Evolutionary conservation across 2,797 vertebrate species (phyloP).

Genomic region (Paguma larvata): DNA sequence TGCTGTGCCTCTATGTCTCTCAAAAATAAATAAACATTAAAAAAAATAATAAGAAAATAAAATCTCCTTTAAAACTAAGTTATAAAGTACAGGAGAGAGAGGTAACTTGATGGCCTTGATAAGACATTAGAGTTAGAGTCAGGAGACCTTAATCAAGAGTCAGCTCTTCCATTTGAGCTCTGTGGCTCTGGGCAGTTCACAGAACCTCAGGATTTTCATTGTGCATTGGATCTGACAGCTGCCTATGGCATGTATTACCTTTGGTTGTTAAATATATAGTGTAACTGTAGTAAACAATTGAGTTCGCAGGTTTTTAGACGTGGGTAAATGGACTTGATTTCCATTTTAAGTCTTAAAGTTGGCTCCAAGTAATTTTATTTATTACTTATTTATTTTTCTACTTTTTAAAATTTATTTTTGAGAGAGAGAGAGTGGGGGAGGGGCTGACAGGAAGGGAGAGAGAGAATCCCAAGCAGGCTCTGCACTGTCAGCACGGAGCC

Average conservation of each 20-base stretch:
- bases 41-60: too few species aligned
- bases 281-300: background rate
- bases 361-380: background rate
- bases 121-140: background rate
- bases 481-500: too few species aligned
- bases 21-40: too few species aligned
- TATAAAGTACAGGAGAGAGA: background rate
- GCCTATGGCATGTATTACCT: background rate
- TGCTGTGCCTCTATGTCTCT: too few species aligned
- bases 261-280: background rate
- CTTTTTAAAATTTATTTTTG: too few species aligned
- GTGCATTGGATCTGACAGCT: background rate
- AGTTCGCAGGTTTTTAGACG: constrained; percentile 28
- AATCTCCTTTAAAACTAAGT: background rate
- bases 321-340: background rate
- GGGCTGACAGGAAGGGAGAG: too few species aligned
- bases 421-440: too few species aligned
- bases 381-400: too few species aligned
- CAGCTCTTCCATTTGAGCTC: background rate
- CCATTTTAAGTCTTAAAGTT: constrained; percentile 47
- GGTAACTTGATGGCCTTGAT: background rate
- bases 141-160: background rate
- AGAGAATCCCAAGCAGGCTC: too few species aligned
- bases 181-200: background rate
- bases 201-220: background rate